Evolutionary conservation across 2,797 vertebrate genomes (phyloP).

Genomic region (Pipistrellus pygmaeus): DNA sequence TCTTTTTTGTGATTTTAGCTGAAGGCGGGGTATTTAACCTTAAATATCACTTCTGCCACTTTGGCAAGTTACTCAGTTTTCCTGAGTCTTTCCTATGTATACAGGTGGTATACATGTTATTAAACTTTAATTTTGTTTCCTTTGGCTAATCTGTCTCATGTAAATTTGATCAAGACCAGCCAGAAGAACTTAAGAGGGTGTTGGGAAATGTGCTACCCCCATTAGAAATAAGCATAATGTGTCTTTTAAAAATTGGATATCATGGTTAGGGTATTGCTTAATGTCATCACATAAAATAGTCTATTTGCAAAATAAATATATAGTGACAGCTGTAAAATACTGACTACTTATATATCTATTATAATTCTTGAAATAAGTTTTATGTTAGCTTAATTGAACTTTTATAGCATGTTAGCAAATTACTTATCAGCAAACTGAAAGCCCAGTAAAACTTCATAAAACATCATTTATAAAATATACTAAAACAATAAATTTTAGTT

Average conservation of each 20-base stretch:
- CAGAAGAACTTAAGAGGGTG: background rate
- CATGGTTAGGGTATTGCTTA: background rate
- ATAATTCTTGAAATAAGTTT: conserved; percentile 1
- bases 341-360: background rate
- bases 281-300: background rate
- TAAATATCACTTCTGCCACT: background rate
- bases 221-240: background rate
- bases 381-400: background rate
- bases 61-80: background rate
- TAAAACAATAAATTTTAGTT: background rate
- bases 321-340: background rate
- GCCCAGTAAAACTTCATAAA: background rate
- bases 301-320: background rate
- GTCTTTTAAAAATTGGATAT: background rate
- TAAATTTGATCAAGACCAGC: background rate
- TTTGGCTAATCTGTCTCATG: background rate
- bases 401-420: background rate
- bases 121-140: background rate
- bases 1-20: background rate
- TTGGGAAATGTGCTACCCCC: background rate
- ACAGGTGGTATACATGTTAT: background rate
- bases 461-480: background rate
- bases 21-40: background rate
- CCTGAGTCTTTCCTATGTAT: background rate
- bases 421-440: background rate